Base-by-base conservation (phyloP, 2,797 vertebrate species). In the Anabacerthia variegaticeps region DNA sequence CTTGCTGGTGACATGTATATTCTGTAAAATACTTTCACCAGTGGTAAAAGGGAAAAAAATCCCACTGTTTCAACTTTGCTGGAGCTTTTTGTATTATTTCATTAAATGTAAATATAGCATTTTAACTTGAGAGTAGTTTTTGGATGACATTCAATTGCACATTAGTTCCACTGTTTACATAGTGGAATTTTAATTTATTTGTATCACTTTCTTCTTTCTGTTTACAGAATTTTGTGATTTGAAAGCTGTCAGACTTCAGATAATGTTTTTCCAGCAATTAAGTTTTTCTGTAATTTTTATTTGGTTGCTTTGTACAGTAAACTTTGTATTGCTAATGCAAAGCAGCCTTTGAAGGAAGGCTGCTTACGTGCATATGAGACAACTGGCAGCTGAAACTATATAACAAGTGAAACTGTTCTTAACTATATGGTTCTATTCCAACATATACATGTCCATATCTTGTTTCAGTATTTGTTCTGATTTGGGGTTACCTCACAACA, bases 241-340 rank as follows among this genome's bases (percentile, higher is more conserved):
- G 44, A 93, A 81, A 91, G 43, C 80, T 93, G 43, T 93, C 37
- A 52, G 72, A 51, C 37, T 96, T 55, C 72, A 94, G 39, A 78
- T 88, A 73, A 75, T 46, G 37, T 87, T 95, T 92, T 89, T 43
- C 28, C 48, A 88, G 65, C 59, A 81, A 52, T 55, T 58, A 41
- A 79, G 14, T 56, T 86, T 80, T 84, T 85, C 30, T 78, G 39
- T 66, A 59, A 34, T 67, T 93, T 88, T 93, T 79, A 20, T 81
- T 90, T 68, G 15, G 19, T 88, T 88, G 55, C 37, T 93, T 84
- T 69, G n/a, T 81, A 16, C 8, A 21, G 14, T 92, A 72, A 93
- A 81, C 8, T 80, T 92, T 32, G 44, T 81, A 39, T 87, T 74
- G 28, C 27, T 91, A 55, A 66, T 59, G 68, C 46, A 90, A 74